These are phyloP conservation scores for Drosophila nigromelanica DNA, from an alignment of 1,140 invertebrate genomes.

Conservation along the genomic window DNA sequence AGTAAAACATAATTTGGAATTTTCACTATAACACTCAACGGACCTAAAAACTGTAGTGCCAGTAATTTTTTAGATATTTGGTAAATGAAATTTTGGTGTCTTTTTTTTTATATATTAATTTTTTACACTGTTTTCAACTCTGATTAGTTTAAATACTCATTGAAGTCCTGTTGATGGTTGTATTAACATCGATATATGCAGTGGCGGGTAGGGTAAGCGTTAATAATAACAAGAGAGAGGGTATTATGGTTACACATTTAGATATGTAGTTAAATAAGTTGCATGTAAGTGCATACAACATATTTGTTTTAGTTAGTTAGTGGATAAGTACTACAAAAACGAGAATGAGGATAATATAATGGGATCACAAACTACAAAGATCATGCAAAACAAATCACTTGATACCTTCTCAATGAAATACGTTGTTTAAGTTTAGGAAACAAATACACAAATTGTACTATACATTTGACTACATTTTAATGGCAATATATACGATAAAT, in stretches of 20 bases:
- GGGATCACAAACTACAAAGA: slow-evolving; percentile 57
- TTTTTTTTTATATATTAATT: slow-evolving; percentile 17
- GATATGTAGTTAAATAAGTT: slow-evolving; percentile 41
- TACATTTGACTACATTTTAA: slow-evolving; percentile 44
- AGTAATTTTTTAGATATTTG: background rate
- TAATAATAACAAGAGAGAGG: slow-evolving; percentile 80
- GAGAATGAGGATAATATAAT: slow-evolving; percentile 1
- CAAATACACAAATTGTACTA: slow-evolving; percentile 40
- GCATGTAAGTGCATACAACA: slow-evolving; percentile 7
- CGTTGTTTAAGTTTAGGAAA: slow-evolving; percentile 8
- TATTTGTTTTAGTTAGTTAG: slow-evolving; percentile 56
- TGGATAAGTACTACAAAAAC: slow-evolving; percentile 25
- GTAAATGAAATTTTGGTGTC: background rate
- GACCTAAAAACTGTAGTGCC: slow-evolving; percentile 14
- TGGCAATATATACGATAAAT: slow-evolving; percentile 35
- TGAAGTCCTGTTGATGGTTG: slow-evolving; percentile 83
- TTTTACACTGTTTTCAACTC: slow-evolving; percentile 29
- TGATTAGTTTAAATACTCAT: slow-evolving; percentile 83
- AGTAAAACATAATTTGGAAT: background rate
- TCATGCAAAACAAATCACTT: slow-evolving; percentile 75
- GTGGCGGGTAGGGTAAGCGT: slow-evolving; percentile 82
- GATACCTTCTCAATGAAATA: slow-evolving; percentile 37
- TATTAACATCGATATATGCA: slow-evolving; percentile 82
- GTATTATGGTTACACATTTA: slow-evolving; percentile 80
- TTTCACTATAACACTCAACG: slow-evolving; percentile 2